phyloP scores from a whole-genome alignment of 2,797 vertebrate species.

The Oryzias dopingdopingensis region DNA sequence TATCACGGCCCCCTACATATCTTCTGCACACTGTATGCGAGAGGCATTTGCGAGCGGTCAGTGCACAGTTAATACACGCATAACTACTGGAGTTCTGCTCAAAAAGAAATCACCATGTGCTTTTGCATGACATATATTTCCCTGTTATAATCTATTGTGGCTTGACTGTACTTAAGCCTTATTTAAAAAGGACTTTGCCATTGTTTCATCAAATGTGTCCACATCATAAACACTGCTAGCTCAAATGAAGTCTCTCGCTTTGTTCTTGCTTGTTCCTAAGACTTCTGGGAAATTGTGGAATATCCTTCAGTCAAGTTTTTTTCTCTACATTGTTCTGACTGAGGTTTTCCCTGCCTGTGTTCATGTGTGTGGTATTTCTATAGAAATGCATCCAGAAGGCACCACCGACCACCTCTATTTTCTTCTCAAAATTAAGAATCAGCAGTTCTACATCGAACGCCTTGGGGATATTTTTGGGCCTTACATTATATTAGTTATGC shows the following conservation, averaged over 20 bases:
- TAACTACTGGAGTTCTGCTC: too few species aligned
- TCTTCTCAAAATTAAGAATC: constrained; percentile 21
- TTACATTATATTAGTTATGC: not conserved
- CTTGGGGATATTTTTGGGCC: constrained; percentile 12
- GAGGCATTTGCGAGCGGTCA: too few species aligned
- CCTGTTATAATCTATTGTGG: not conserved
- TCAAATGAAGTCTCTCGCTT: constrained; percentile 1
- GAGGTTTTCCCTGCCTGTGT: constrained; percentile 32
- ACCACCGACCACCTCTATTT: constrained; percentile 34
- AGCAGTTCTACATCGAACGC: constrained; percentile 16
- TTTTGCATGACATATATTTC: not conserved
- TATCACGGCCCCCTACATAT: too few species aligned
- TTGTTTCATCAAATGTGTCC: not conserved
- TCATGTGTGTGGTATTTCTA: constrained; percentile 36
- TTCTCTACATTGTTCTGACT: constrained; percentile 28
- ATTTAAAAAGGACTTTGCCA: too few species aligned
- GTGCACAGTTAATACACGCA: too few species aligned
- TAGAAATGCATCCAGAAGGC: constrained; percentile 23
- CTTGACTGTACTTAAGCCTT: too few species aligned
- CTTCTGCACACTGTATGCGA: too few species aligned
- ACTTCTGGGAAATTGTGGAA: constrained; percentile 18
- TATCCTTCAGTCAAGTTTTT: constrained; percentile 18
- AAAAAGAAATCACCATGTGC: not conserved
- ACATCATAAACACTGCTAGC: not conserved
- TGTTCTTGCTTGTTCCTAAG: not conserved